These are phyloP conservation scores for Parasteatoda tepidariorum DNA, from an alignment of 1,140 invertebrate genomes.

Conservation along the genomic window DNA sequence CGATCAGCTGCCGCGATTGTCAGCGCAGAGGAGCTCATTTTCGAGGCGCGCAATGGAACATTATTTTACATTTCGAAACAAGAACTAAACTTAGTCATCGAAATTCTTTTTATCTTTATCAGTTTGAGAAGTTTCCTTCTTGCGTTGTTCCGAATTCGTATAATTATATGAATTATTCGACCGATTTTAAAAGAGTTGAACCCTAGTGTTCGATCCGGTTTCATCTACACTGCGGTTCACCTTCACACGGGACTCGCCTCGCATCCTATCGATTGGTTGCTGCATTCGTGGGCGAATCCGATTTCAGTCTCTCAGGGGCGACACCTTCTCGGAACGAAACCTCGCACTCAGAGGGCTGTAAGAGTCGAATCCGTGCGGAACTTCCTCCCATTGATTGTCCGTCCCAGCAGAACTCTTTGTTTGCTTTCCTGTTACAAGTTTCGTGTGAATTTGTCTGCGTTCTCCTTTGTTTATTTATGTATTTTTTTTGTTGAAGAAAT, in stretches of 20 bases:
- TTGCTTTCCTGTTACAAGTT: too few relatives aligned
- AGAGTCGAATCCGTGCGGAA: too few relatives aligned
- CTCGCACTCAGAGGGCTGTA: background rate
- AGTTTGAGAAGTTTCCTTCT: too few relatives aligned
- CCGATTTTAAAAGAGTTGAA: background rate
- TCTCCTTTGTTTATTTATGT: too few relatives aligned
- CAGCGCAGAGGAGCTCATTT: background rate
- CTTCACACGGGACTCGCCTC: slow-evolving; percentile 28
- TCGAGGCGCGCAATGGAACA: background rate
- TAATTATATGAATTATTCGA: background rate
- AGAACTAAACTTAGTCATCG: background rate
- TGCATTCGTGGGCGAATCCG: slow-evolving; percentile 48
- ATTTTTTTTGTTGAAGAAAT: too few relatives aligned
- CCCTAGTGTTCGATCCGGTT: slow-evolving; percentile 42
- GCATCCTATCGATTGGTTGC: slow-evolving; percentile 29
- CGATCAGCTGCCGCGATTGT: slow-evolving; percentile 41
- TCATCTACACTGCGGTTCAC: background rate
- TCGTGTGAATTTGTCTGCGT: too few relatives aligned
- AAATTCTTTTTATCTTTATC: too few relatives aligned
- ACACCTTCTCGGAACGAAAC: background rate
- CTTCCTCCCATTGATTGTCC: too few relatives aligned
- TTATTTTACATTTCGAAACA: background rate
- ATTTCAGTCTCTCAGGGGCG: slow-evolving; percentile 38
- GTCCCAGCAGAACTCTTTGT: too few relatives aligned
- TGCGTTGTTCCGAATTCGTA: too few relatives aligned